Base-by-base conservation (phyloP, 2,888 invertebrate genomes). In the Dione vanillae region DNA sequence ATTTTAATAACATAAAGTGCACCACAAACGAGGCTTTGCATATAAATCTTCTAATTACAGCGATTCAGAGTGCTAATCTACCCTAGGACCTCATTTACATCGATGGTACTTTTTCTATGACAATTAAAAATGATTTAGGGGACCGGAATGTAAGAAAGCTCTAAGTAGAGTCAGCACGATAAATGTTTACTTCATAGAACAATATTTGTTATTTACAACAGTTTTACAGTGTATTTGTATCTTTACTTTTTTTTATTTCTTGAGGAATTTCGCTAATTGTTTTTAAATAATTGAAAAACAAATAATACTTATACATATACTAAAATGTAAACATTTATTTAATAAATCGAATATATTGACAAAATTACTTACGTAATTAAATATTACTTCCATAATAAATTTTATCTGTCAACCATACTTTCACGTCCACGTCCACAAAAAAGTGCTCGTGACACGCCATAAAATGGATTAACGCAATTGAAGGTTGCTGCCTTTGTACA, bases 1-100 rank as follows among this genome's bases (percentile, higher is more conserved):
- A 80, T 88, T 91, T 90, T 90, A 86, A 84, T 79, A 88, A 92
- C 91, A 92, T 92, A 92, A 91, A 91, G 89, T 86, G 85, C 82
- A 87, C 90, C 91, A 86, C 92, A 92, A 85, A 90, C 86, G 84
- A 82, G 83, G 86, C 89, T 92, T 92, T 92, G 92, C 92, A 93
- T 93, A 91, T 90, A 92, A 92, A 93, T 93, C 91, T 89, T 88
- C 92, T 93, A 90, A 93, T 93, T 93, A 93, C 84, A 78, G 77
- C 82, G 74, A 92, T 92, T 92, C 89, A 91, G 79, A 79, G 80
- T 78, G 83, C 86, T 92, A 91, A 91, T 92, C 91, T 89, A 82
- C 78, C 84, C 87, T 88, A 86, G 87, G 82, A 83, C 77, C 85
- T 80, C 78, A 87, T 90, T 90, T 87, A 88, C 89, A 91, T 90